phyloP scores from a whole-genome alignment of 2,888 invertebrate species.

The Byasa hedistus region DNA sequence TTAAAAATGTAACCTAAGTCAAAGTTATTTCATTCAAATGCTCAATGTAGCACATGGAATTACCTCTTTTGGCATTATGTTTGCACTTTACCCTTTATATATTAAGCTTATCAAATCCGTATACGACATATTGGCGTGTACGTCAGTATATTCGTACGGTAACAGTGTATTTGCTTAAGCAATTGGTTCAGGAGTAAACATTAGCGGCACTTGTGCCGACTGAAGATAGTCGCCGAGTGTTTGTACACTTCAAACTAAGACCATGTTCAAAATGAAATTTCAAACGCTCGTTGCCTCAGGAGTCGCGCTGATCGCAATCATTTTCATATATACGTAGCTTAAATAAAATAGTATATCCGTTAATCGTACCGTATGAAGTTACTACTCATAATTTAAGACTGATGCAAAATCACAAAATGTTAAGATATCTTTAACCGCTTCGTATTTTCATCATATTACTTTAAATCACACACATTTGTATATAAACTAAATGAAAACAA shows the following conservation, averaged over 20 bases:
- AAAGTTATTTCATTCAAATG: neutral
- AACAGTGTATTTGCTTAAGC: constrained; percentile 43
- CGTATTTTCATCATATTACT: too few relatives aligned
- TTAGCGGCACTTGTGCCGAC: constrained; percentile 39
- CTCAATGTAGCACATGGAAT: neutral
- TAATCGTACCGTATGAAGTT: too few relatives aligned
- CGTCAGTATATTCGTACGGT: constrained; percentile 37
- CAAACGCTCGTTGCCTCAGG: neutral
- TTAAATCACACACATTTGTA: too few relatives aligned
- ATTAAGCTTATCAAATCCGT: constrained; percentile 14
- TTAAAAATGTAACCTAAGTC: too few relatives aligned
- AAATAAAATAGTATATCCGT: too few relatives aligned
- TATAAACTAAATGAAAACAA: too few relatives aligned
- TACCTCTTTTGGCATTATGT: neutral
- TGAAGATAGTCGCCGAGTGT: constrained; percentile 44
- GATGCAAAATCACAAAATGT: too few relatives aligned
- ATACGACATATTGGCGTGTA: constrained; percentile 27
- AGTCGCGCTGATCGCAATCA: neutral
- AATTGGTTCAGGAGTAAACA: constrained; percentile 44
- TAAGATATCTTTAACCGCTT: too few relatives aligned
- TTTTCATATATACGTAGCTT: neutral
- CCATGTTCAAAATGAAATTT: constrained; percentile 4
- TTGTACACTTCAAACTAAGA: constrained; percentile 39
- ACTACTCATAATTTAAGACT: too few relatives aligned
- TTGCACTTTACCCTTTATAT: neutral